A percentile compares a stretch with the other conserved stretches of the same genome.
phyloP scores from a whole-genome alignment of 2,797 vertebrate species.

The Halcyon leucocephala region DNA sequence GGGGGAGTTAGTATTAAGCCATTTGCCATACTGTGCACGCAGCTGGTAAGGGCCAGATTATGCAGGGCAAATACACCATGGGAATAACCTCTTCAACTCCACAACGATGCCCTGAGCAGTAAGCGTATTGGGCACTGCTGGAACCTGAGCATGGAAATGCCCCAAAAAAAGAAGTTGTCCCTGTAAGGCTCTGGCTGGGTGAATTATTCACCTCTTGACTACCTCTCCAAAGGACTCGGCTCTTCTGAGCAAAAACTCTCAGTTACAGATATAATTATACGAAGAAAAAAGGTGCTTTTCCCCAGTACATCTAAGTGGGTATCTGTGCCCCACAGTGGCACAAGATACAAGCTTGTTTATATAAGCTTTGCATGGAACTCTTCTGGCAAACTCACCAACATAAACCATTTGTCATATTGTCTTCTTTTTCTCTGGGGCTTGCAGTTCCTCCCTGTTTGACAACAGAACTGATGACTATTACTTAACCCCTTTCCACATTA shows the following conservation, averaged over 20 bases:
- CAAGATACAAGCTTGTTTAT: background rate
- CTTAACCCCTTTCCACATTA: slow-evolving; percentile 20
- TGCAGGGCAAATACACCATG: background rate
- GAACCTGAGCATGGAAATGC: background rate
- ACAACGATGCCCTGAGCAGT: accelerated
- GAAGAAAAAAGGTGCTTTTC: background rate
- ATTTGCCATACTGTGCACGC: background rate
- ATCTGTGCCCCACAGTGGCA: background rate
- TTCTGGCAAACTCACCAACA: slow-evolving; percentile 23
- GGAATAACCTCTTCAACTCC: background rate
- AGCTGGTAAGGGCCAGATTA: background rate
- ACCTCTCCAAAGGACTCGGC: background rate
- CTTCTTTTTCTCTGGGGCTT: background rate
- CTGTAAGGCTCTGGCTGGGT: background rate
- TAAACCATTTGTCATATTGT: background rate
- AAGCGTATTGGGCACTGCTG: background rate
- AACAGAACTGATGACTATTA: slow-evolving; percentile 21
- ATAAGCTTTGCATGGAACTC: background rate
- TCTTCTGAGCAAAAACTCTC: background rate
- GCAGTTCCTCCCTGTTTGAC: background rate
- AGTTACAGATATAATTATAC: background rate
- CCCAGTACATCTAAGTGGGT: background rate
- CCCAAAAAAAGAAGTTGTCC: background rate
- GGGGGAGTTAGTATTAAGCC: background rate
- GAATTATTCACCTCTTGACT: background rate